phyloP scores from a whole-genome alignment of 2,797 vertebrate genomes.

The Scolopax rusticola region DNA sequence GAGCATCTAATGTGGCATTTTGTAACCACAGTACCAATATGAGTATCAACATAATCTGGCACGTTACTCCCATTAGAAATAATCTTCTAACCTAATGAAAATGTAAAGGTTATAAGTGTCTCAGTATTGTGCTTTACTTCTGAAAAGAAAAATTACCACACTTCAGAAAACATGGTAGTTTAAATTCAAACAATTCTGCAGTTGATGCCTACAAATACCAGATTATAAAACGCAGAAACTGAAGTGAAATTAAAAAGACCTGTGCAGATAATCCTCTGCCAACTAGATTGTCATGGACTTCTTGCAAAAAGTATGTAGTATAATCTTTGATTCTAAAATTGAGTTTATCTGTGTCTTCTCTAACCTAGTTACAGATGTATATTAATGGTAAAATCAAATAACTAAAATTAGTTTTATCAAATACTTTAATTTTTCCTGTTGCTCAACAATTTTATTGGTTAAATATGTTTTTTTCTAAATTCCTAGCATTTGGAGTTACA shows the following conservation, averaged over 20 bases:
- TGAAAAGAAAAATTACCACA: not conserved
- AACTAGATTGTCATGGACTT: not conserved
- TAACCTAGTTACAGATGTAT: not conserved
- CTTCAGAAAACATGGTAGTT: not conserved
- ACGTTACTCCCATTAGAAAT: not conserved
- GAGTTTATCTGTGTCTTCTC: not conserved
- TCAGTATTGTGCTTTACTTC: not conserved
- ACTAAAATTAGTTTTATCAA: not conserved
- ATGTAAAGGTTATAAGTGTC: not conserved
- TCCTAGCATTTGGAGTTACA: not conserved
- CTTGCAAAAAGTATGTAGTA: not conserved
- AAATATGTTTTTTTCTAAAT: not conserved
- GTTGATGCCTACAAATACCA: not conserved
- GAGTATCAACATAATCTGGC: not conserved
- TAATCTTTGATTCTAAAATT: not conserved
- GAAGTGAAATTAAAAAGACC: not conserved
- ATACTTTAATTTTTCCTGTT: not conserved
- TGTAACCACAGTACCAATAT: not conserved
- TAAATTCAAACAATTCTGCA: not conserved
- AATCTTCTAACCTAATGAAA: not conserved
- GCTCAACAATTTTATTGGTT: not conserved
- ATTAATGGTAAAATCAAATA: not conserved
- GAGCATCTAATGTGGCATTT: too few relatives aligned
- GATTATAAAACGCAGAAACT: not conserved
- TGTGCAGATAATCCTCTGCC: not conserved